Conservation (phyloP, 2,797 vertebrate species). For the Sebastes alutus region DNA sequence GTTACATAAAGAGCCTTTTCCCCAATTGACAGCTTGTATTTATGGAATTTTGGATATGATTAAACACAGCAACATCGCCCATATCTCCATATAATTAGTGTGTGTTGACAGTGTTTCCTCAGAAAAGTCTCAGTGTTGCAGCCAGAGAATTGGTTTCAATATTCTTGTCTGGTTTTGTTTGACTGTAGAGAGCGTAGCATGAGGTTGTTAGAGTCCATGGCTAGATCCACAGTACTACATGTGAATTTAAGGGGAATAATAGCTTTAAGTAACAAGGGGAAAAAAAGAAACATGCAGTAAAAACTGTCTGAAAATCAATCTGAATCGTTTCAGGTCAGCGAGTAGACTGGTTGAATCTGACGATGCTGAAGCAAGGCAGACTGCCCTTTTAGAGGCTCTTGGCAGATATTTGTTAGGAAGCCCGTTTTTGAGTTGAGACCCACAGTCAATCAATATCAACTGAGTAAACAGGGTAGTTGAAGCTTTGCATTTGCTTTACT, state of each 20-base stretch:
- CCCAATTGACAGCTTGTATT: conserved; percentile 10
- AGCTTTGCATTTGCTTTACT: conserved; percentile 6
- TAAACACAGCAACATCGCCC: neutral
- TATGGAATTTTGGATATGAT: conserved; percentile 1
- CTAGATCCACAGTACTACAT: neutral
- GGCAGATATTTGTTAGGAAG: conserved; percentile 17
- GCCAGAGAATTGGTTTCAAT: neutral
- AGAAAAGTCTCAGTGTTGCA: conserved; percentile 6
- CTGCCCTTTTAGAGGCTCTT: neutral
- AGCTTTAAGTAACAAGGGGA: conserved; percentile 4
- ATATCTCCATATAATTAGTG: conserved; percentile 6
- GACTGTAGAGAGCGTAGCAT: neutral
- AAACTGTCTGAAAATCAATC: conserved; percentile 33
- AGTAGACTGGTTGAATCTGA: conserved; percentile 1
- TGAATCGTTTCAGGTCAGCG: conserved; percentile 6
- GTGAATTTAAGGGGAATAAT: neutral
- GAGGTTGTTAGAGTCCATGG: neutral
- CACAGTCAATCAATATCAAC: conserved; percentile 32
- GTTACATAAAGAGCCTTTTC: neutral
- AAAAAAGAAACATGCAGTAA: neutral
- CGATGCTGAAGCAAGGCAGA: neutral
- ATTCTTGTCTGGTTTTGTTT: neutral
- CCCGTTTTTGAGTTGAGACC: conserved; percentile 11
- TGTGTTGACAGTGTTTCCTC: neutral
- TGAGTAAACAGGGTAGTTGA: conserved; percentile 8